These are phyloP conservation scores for Gymnopithys bicolor DNA, from an alignment of 2,797 vertebrate genomes.

Conservation along the genomic window DNA sequence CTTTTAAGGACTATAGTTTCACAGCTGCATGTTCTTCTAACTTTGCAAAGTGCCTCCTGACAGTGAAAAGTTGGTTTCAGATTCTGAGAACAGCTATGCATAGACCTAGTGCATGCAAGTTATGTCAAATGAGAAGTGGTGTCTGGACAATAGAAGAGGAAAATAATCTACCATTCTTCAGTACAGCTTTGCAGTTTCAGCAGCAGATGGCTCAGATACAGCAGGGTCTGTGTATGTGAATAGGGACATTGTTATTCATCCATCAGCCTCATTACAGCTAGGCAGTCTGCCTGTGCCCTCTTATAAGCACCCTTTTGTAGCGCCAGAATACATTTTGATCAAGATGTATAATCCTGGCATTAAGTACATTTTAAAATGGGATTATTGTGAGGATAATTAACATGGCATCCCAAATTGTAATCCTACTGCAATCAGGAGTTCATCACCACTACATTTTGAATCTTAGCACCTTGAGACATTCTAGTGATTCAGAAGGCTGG, in stretches of 20 bases:
- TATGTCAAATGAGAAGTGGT: background rate
- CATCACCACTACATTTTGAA: background rate
- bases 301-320: constrained; percentile 20
- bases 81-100: background rate
- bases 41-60: background rate
- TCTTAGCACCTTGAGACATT: background rate
- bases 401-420: background rate
- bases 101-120: background rate
- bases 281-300: constrained; percentile 12
- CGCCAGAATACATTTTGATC: background rate
- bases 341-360: constrained; percentile 10
- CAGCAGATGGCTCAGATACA: constrained; percentile 45
- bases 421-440: background rate
- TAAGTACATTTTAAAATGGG: background rate
- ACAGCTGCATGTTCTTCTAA: background rate
- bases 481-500: background rate
- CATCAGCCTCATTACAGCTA: constrained; percentile 32
- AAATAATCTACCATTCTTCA: constrained; percentile 4
- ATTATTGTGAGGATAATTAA: constrained; percentile 5
- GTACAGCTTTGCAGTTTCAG: constrained; percentile 11
- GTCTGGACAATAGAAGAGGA: background rate
- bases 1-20: background rate
- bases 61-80: background rate
- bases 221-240: constrained; percentile 15
- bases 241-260: constrained; percentile 30